phyloP scores from a whole-genome alignment of 2,113 vertebrate genomes.

The Alligator sinensis region DNA sequence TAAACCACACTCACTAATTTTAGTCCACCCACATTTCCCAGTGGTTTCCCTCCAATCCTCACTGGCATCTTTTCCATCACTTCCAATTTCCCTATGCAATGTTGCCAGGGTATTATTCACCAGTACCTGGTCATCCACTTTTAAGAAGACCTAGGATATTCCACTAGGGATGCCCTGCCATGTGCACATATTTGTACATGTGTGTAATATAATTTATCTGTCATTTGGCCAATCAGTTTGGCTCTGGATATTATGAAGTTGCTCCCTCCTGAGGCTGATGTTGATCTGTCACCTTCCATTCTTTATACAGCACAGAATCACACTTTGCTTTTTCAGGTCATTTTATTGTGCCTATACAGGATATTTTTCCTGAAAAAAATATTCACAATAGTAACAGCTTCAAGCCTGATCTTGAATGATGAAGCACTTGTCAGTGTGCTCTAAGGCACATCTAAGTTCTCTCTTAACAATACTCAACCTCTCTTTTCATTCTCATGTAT shows the following conservation, averaged over 20 bases:
- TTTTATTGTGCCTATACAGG: neutral
- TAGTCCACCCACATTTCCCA: too few relatives aligned
- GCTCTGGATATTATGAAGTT: neutral
- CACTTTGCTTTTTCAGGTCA: neutral
- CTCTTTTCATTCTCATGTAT: neutral
- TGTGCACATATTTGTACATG: too few relatives aligned
- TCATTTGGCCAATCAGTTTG: neutral
- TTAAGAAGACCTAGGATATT: too few relatives aligned
- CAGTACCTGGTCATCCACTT: too few relatives aligned
- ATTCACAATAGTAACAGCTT: neutral
- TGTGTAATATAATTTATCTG: too few relatives aligned
- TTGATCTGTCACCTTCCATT: neutral
- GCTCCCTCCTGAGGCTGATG: fast-evolving
- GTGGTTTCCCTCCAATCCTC: too few relatives aligned
- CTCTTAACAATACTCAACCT: neutral
- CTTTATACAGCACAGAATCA: neutral
- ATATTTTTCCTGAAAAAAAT: neutral
- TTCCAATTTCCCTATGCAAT: too few relatives aligned
- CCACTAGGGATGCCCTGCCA: too few relatives aligned
- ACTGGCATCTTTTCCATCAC: too few relatives aligned
- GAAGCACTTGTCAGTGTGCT: neutral
- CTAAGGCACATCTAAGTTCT: neutral
- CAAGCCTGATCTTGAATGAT: neutral
- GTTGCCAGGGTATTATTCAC: too few relatives aligned
- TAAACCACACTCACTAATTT: too few relatives aligned